phyloP scores from a whole-genome alignment of 2,797 vertebrate species.

The Nyctalus aviator region DNA sequence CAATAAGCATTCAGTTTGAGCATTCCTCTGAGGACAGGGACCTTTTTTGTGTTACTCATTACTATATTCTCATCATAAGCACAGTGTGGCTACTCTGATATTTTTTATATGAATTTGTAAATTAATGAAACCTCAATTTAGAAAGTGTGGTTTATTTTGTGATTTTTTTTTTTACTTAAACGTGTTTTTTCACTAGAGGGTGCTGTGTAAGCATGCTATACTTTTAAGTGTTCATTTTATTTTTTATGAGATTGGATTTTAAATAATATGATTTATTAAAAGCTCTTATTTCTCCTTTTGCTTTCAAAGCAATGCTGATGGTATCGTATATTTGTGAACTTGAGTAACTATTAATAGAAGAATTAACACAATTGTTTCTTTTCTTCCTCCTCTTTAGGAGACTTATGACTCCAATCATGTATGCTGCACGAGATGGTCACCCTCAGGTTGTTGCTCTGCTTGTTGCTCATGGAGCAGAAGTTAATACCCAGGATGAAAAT shows the following conservation, averaged over 20 bases:
- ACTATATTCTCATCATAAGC: neutral
- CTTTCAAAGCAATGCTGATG: constrained; percentile 57
- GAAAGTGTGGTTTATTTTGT: constrained; percentile 20
- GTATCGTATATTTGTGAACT: neutral
- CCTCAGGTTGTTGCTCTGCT: constrained; percentile 92
- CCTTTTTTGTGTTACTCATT: neutral
- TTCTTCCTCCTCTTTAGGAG: constrained; percentile 86
- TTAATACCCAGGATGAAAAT: constrained; percentile 91
- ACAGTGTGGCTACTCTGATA: neutral
- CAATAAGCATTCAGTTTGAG: constrained; percentile 33
- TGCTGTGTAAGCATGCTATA: constrained; percentile 53
- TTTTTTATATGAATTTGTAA: constrained; percentile 3
- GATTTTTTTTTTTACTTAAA: neutral
- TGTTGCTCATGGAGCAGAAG: constrained; percentile 91
- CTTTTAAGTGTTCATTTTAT: constrained; percentile 25
- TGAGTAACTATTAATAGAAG: constrained; percentile 44
- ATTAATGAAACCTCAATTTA: neutral
- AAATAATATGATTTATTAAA: constrained; percentile 42
- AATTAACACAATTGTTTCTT: constrained; percentile 38
- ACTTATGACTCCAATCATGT: constrained; percentile 93
- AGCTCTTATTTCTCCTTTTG: constrained; percentile 49
- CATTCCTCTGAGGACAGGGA: neutral
- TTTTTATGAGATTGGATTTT: constrained; percentile 43
- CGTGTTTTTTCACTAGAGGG: constrained; percentile 54
- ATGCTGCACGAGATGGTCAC: constrained; percentile 91